Percentiles rank a stretch among this genome's conserved stretches.
Conservation (phyloP, 37 sponge, comb jelly and placozoan species). For the Axinella damicornis region DNA sequence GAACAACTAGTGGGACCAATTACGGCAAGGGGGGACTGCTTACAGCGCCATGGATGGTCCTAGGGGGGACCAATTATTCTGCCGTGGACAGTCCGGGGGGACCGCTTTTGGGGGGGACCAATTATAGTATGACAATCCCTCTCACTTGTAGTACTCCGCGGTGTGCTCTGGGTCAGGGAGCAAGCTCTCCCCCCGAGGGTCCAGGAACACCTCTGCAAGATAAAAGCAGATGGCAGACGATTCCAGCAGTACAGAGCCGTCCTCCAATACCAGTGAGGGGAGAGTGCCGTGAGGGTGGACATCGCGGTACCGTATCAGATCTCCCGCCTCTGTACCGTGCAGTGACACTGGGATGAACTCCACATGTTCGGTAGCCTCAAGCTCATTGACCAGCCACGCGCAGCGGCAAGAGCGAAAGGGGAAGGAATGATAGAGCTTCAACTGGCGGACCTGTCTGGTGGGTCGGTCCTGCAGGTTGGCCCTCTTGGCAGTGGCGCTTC, state of each 20-base stretch:
- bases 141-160: constrained; percentile 69
- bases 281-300: constrained; percentile 79
- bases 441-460: neutral
- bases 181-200: constrained; percentile 12
- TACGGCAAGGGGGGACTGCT: too few species aligned
- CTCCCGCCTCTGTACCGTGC: constrained; percentile 60
- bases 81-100: too few species aligned
- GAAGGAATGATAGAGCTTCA: constrained; percentile 76
- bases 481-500: neutral
- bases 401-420: constrained; percentile 78
- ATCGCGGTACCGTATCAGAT: constrained; percentile 46
- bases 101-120: too few species aligned
- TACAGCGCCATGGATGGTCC: too few species aligned
- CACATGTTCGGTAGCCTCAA: constrained; percentile 20
- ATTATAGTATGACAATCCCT: too few species aligned
- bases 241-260: constrained; percentile 60
- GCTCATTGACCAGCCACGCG: constrained; percentile 68
- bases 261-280: constrained; percentile 62
- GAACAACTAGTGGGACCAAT: too few species aligned
- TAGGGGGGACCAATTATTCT: too few species aligned
- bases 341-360: constrained; percentile 36
- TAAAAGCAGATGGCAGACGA: constrained; percentile 75
- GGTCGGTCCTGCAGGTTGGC: neutral
- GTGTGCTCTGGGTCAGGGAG: constrained; percentile 43
- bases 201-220: constrained; percentile 49